phyloP scores from a whole-genome alignment of 2,113 vertebrate genomes.

The Bubo blakistoni region DNA sequence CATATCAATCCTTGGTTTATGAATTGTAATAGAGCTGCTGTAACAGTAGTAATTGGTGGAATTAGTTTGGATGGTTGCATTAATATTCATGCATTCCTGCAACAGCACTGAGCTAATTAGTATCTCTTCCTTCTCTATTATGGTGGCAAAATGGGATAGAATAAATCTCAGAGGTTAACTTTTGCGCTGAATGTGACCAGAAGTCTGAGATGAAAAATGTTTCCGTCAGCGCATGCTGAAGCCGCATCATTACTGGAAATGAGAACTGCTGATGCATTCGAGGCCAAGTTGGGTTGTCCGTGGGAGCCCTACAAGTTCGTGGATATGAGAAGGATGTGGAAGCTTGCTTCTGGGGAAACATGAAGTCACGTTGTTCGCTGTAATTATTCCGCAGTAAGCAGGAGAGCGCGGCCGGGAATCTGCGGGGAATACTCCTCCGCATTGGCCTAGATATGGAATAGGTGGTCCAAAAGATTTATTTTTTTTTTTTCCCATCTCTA shows the following conservation, averaged over 20 bases:
- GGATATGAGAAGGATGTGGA: not conserved
- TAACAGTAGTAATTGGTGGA: slow-evolving; percentile 50
- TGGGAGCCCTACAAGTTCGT: accelerated
- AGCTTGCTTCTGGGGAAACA: not conserved
- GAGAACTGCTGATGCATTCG: not conserved
- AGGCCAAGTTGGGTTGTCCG: accelerated
- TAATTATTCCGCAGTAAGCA: not conserved
- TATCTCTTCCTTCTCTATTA: not conserved
- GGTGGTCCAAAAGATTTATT: not conserved
- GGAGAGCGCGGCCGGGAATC: not conserved
- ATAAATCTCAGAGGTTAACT: not conserved
- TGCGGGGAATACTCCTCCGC: not conserved
- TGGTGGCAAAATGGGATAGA: not conserved
- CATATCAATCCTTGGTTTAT: not conserved
- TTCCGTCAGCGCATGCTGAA: accelerated
- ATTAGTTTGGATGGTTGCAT: slow-evolving; percentile 50
- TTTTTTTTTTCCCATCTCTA: too few species aligned
- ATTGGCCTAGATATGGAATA: not conserved
- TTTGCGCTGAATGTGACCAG: not conserved
- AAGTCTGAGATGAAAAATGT: accelerated
- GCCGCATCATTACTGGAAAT: accelerated
- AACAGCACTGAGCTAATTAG: slow-evolving; percentile 38
- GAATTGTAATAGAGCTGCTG: slow-evolving; percentile 48
- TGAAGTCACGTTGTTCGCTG: not conserved
- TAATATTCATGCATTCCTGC: slow-evolving; percentile 62